phyloP scores from a whole-genome alignment of 2,113 vertebrate species.

The Pachypanchax playfairii region DNA sequence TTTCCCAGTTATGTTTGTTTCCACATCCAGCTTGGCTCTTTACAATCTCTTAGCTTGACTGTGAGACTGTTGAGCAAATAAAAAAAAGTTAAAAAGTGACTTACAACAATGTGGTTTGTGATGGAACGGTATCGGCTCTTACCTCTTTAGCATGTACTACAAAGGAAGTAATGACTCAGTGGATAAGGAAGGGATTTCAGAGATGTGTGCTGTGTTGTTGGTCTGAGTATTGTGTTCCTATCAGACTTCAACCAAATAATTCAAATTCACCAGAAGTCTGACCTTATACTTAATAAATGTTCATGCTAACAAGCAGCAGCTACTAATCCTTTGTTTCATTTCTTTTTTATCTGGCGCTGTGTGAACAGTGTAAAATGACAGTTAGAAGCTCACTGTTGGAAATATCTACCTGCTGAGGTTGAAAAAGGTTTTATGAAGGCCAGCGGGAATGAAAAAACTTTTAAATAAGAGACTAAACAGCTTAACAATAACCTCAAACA shows the following conservation, averaged over 20 bases:
- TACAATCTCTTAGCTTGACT: no score
- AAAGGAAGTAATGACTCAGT: not conserved
- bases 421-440: not conserved
- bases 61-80: not conserved
- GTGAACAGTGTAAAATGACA: not conserved
- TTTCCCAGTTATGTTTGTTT: no score
- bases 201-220: not conserved
- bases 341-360: not conserved
- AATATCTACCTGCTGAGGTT: slow-evolving; percentile 7
- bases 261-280: slow-evolving; percentile 4
- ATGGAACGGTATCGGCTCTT: not conserved
- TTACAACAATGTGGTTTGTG: not conserved
- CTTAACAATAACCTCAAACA: slow-evolving; percentile 6
- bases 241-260: no score
- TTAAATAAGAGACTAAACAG: not conserved
- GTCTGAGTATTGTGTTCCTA: no score
- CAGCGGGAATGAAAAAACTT: not conserved
- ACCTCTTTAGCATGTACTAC: not conserved
- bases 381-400: slow-evolving; percentile 7
- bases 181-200: not conserved
- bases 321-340: not conserved
- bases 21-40: no score
- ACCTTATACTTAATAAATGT: not conserved
- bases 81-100: not conserved
- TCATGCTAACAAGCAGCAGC: not conserved